Evolutionary conservation across 2,113 vertebrate genomes (phyloP), one percentile per base, ranked within the genome.

Genomic region (Oryzias javanicus): DNA sequence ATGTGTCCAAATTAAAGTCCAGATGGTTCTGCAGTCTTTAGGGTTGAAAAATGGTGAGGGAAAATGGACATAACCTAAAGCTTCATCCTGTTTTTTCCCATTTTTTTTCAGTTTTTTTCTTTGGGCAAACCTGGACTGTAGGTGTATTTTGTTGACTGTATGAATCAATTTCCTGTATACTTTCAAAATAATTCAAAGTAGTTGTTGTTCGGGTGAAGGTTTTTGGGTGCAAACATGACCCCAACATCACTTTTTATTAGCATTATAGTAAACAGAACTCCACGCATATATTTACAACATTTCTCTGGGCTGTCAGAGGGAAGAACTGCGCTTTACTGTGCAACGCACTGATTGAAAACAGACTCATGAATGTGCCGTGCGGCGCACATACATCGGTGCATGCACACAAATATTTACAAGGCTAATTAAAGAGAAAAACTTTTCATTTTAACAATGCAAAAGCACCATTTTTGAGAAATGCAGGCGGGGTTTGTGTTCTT

Each of bases 331-430:
- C 52, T 76, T 60, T 60, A 48, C 65, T 67, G 70, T 59, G 63
- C 41, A 71, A 64, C 25, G 45, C 49, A 47, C 54, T 75, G 78
- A 85, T 67, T 66, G 57, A 59, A 83, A 85, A 75, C 85, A 83
- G 72, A 70, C 56, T 62, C 25, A 35, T 13, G 1, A 54, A 60
- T 29, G 63, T 60, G 60, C 42, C 55, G 41, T 29, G 15, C 55
- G 20, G 47, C 29, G 58, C 44, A 59, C 27, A 46, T 16, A 42
- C 41, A 27, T 58, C 47, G 44, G 45, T 22, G 15, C 18, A 14
- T 50, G 17, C 19, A 17, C 5, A 66, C 42, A 64, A 22, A 75
- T 63, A 75, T 80, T 84, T 84, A 78, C 72, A 67, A 73, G 69
- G 58, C 61, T 74, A 76, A 78, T 80, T 84, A 74, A 70, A 76